A percentile compares a stretch with the other conserved stretches of the same genome.
phyloP scores from a whole-genome alignment of 2,888 invertebrate genomes.

The Isotomurus palustris region DNA sequence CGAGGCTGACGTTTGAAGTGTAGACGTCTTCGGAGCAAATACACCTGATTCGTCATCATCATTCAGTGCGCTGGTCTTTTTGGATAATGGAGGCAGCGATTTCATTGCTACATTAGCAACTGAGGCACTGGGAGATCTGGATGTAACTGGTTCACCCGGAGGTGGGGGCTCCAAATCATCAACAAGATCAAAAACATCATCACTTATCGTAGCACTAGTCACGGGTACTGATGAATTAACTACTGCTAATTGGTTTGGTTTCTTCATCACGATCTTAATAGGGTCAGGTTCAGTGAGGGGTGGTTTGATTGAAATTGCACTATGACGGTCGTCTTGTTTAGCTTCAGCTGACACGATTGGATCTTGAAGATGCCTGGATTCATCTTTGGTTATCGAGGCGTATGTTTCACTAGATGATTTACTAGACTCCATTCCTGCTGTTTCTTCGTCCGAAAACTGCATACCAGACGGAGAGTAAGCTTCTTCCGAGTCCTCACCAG shows the following conservation, averaged over 20 bases:
- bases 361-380: background rate
- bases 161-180: slow-evolving; percentile 32
- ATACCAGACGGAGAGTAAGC: slow-evolving; percentile 40
- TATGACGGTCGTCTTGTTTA: background rate
- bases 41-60: background rate
- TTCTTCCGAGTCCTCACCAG: slow-evolving; percentile 21
- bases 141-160: slow-evolving; percentile 20
- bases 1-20: background rate
- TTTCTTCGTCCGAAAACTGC: slow-evolving; percentile 36
- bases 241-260: slow-evolving; percentile 18
- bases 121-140: slow-evolving; percentile 9
- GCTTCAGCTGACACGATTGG: background rate
- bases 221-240: slow-evolving; percentile 6
- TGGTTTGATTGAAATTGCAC: background rate
- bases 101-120: slow-evolving; percentile 2
- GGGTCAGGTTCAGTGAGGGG: background rate
- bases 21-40: background rate
- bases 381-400: slow-evolving; percentile 3
- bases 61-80: background rate
- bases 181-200: slow-evolving; percentile 9
- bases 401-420: slow-evolving; percentile 12
- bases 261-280: slow-evolving; percentile 21
- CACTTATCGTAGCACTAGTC: background rate
- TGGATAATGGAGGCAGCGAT: background rate
- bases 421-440: background rate